These are phyloP conservation scores for Chrysopa pallens DNA, from an alignment of 1,140 invertebrate genomes.

Conservation along the genomic window DNA sequence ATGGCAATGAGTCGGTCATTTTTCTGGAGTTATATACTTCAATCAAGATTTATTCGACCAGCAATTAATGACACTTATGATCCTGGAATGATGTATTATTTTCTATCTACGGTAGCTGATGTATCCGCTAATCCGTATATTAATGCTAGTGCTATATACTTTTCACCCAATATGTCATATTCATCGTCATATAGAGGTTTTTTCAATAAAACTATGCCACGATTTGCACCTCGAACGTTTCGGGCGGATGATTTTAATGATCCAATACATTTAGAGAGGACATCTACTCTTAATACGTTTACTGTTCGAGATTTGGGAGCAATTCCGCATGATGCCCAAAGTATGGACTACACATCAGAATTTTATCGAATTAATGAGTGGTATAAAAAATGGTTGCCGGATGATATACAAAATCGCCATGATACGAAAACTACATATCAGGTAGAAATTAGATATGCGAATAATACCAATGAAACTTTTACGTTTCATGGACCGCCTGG, in stretches of 20 bases:
- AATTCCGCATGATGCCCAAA: slow-evolving; percentile 47
- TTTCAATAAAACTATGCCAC: slow-evolving; percentile 90
- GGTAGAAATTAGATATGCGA: slow-evolving; percentile 81
- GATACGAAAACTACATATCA: slow-evolving; percentile 90
- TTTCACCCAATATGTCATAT: slow-evolving; percentile 86
- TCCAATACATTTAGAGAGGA: slow-evolving; percentile 78
- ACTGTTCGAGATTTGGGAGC: slow-evolving; percentile 67
- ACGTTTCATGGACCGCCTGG: slow-evolving; percentile 87
- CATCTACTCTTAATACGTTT: slow-evolving; percentile 81
- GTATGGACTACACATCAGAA: slow-evolving; percentile 78
- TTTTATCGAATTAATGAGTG: slow-evolving; percentile 88
- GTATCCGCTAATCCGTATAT: slow-evolving; percentile 83
- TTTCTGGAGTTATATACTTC: slow-evolving; percentile 90
- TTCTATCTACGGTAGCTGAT: slow-evolving; percentile 85
- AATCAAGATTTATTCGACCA: slow-evolving; percentile 74
- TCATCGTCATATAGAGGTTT: slow-evolving; percentile 88
- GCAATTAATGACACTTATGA: slow-evolving; percentile 84
- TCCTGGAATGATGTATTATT: slow-evolving; percentile 97
- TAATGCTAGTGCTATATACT: slow-evolving; percentile 88
- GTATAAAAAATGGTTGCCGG: slow-evolving; percentile 78
- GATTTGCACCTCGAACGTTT: slow-evolving; percentile 87
- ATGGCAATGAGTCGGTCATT: slow-evolving; percentile 87
- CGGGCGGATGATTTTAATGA: slow-evolving; percentile 87
- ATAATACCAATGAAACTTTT: slow-evolving; percentile 89
- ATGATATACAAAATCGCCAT: slow-evolving; percentile 58